Evolutionary conservation across 2,113 vertebrate species (phyloP).

Genomic region (Notiomystis cincta): DNA sequence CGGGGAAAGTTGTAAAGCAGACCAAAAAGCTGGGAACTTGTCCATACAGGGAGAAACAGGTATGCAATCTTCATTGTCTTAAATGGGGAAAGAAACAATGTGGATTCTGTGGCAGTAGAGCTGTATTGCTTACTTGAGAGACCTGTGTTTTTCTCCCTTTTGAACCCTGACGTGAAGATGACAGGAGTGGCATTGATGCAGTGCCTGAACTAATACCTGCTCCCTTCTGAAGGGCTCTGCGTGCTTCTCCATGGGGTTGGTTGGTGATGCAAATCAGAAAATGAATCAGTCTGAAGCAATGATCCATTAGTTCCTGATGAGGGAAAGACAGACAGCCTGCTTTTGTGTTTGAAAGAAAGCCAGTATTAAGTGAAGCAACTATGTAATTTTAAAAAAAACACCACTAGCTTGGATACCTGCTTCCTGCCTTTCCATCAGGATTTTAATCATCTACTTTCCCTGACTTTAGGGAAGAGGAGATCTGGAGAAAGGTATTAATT

Average conservation of each 20-base stretch:
- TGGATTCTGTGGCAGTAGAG: background rate
- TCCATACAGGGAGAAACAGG: conserved; percentile 70
- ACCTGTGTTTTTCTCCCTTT: background rate
- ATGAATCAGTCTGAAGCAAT: background rate
- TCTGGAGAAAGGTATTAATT: background rate
- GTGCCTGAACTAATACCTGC: background rate
- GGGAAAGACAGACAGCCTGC: background rate
- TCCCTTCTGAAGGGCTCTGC: background rate
- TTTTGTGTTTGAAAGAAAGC: background rate
- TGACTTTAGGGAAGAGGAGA: background rate
- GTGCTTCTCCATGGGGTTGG: rapidly evolving
- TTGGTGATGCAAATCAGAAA: background rate
- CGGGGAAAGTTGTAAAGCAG: conserved; percentile 71
- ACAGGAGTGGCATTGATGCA: background rate
- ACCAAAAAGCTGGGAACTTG: conserved; percentile 14
- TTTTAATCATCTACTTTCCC: background rate
- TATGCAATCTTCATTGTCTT: background rate
- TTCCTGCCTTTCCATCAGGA: background rate
- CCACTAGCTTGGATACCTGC: background rate
- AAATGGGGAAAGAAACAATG: background rate
- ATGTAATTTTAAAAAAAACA: background rate
- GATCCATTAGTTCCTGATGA: background rate
- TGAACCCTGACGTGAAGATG: rapidly evolving
- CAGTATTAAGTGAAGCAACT: background rate
- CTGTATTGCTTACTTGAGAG: background rate